Percentiles rank a stretch among this genome's conserved stretches.
Conservation (phyloP, 2,113 vertebrate genomes). For the Lota lota region DNA sequence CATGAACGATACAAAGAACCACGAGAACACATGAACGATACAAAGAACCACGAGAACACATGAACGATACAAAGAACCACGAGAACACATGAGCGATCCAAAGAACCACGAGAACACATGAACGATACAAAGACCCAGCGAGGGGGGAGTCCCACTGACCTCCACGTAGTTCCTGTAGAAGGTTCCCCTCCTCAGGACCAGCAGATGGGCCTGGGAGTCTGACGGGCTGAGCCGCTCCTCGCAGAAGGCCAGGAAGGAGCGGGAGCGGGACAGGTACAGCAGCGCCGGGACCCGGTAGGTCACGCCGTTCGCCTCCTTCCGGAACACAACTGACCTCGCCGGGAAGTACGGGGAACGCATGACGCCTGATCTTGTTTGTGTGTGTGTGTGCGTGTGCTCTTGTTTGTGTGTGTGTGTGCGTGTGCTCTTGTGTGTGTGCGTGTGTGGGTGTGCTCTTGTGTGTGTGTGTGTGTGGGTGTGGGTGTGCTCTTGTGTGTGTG, state of each 20-base stretch:
- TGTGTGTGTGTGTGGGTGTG: too few relatives aligned
- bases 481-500: too few relatives aligned
- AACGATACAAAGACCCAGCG: too few relatives aligned
- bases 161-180: conserved; percentile 82
- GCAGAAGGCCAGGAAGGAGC: conserved; percentile 87
- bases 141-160: conserved; percentile 64
- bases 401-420: conserved; percentile 12
- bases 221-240: conserved; percentile 85
- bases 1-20: too few relatives aligned
- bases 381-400: conserved; percentile 8
- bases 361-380: conserved; percentile 2
- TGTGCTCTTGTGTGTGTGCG: conserved; percentile 10
- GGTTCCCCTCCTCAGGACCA: conserved; percentile 83
- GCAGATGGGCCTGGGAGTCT: conserved; percentile 85
- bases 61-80: too few relatives aligned
- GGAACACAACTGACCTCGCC: conserved; percentile 82
- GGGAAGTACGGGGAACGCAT: conserved; percentile 84
- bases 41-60: too few relatives aligned
- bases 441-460: not conserved
- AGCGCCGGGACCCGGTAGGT: conserved; percentile 89
- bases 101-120: too few relatives aligned
- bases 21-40: too few relatives aligned
- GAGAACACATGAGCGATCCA: too few relatives aligned
- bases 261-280: conserved; percentile 73
- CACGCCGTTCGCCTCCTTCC: conserved; percentile 80